Evolutionary conservation across 2,797 vertebrate genomes (phyloP).

Genomic region (Sebastes aleutianus): DNA sequence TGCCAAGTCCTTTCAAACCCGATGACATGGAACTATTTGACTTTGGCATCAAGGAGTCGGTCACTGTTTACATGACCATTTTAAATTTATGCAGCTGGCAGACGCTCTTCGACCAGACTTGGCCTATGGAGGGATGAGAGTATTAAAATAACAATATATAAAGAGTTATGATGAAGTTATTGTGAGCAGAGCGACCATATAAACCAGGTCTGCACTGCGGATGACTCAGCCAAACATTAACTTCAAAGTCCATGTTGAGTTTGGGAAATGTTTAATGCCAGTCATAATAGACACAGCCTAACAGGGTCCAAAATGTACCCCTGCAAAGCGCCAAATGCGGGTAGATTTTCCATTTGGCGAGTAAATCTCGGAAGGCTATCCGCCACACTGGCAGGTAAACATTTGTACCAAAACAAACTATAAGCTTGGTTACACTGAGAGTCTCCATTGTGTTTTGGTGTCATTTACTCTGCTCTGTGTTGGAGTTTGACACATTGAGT

Average conservation of each 20-base stretch:
- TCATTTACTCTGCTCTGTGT: background rate
- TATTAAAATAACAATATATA: slow-evolving; percentile 48
- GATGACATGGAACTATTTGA: slow-evolving; percentile 57
- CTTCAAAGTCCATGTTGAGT: slow-evolving; percentile 13
- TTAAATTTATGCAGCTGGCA: slow-evolving; percentile 50
- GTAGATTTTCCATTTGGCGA: background rate
- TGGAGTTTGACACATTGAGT: background rate
- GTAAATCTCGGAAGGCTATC: background rate
- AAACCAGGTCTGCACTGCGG: slow-evolving; percentile 20
- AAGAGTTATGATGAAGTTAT: slow-evolving; percentile 46
- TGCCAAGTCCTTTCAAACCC: slow-evolving; percentile 54
- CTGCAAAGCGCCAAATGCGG: background rate
- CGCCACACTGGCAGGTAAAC: background rate
- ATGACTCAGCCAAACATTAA: slow-evolving; percentile 30
- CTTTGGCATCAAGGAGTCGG: slow-evolving; percentile 44
- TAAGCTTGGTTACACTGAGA: background rate
- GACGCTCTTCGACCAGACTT: slow-evolving; percentile 36
- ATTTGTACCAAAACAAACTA: background rate
- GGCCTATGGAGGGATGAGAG: slow-evolving; percentile 9
- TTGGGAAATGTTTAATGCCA: slow-evolving; percentile 38
- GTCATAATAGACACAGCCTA: background rate
- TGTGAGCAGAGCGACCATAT: slow-evolving; percentile 17
- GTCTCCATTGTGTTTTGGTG: no score
- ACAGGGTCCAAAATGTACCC: background rate
- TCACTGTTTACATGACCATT: slow-evolving; percentile 23